Percentiles rank a stretch among this genome's conserved stretches.
phyloP scores from a whole-genome alignment of 2,113 vertebrate species.

The Myrmophylax atrothorax region DNA sequence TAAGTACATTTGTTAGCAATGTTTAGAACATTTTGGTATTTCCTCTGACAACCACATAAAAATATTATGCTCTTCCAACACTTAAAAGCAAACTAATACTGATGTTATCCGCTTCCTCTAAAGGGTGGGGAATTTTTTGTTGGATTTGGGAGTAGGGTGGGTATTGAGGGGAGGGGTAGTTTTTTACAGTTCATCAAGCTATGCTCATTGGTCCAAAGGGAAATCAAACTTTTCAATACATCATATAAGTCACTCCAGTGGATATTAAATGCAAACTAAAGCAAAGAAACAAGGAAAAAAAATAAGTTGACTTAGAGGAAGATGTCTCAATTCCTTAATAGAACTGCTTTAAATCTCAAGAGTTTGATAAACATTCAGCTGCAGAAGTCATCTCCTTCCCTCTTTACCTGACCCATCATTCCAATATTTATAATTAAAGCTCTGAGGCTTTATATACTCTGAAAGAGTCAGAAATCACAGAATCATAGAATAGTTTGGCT shows the following conservation, averaged over 20 bases:
- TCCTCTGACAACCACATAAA: not conserved
- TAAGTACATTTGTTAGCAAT: not conserved
- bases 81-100: not conserved
- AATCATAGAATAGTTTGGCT: not conserved
- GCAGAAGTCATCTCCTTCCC: not conserved
- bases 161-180: too few species aligned
- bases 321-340: not conserved
- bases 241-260: not conserved
- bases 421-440: not conserved
- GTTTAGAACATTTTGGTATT: not conserved
- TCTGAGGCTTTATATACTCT: not conserved
- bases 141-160: not conserved
- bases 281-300: not conserved
- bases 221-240: not conserved
- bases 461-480: not conserved
- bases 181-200: not conserved
- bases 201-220: not conserved
- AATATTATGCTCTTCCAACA: not conserved
- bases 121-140: not conserved
- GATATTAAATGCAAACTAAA: not conserved
- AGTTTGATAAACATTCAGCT: not conserved
- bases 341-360: not conserved
- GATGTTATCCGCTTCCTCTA: not conserved
- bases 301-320: not conserved
- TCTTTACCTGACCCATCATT: not conserved